A percentile compares a stretch with the other conserved stretches of the same genome.
Conservation (phyloP, 1,140 invertebrate genomes). For the Psilanteris sp. region DNA sequence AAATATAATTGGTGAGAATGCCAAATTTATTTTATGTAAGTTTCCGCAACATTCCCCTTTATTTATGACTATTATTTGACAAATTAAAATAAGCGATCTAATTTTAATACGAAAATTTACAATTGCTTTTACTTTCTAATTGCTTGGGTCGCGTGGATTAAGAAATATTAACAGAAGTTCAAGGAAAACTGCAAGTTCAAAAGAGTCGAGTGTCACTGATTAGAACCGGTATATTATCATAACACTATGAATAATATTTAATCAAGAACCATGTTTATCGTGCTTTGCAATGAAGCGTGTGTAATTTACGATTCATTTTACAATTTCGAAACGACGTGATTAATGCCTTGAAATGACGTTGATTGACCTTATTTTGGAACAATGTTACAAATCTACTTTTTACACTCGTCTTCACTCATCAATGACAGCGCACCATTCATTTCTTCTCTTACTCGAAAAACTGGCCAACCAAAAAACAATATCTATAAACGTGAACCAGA, state of each 20-base stretch:
- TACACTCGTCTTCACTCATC: conserved; percentile 4
- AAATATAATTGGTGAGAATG: too few species aligned
- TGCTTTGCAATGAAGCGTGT: conserved; percentile 11
- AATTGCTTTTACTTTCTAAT: conserved; percentile 34
- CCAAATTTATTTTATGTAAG: too few species aligned
- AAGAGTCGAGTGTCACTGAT: conserved; percentile 30
- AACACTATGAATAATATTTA: conserved; percentile 31
- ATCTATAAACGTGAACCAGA: too few species aligned
- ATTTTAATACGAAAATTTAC: too few species aligned
- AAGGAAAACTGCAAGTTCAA: conserved; percentile 52
- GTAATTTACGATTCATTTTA: conserved; percentile 22
- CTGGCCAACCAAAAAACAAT: too few species aligned
- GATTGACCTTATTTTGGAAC: conserved; percentile 48
- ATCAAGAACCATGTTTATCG: conserved; percentile 6
- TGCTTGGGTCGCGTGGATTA: conserved; percentile 11
- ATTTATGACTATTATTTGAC: too few species aligned
- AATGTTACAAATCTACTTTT: conserved; percentile 25
- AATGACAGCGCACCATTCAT: conserved; percentile 3
- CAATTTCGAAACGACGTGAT: conserved; percentile 30
- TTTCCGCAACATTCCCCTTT: too few species aligned
- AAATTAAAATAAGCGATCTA: too few species aligned
- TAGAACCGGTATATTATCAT: conserved; percentile 44
- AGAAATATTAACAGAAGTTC: conserved; percentile 41
- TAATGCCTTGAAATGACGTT: conserved; percentile 16
- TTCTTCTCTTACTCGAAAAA: too few species aligned